Evolutionary conservation across 2,113 vertebrate species (phyloP).

Genomic region (Thamnaconus septentrionalis): DNA sequence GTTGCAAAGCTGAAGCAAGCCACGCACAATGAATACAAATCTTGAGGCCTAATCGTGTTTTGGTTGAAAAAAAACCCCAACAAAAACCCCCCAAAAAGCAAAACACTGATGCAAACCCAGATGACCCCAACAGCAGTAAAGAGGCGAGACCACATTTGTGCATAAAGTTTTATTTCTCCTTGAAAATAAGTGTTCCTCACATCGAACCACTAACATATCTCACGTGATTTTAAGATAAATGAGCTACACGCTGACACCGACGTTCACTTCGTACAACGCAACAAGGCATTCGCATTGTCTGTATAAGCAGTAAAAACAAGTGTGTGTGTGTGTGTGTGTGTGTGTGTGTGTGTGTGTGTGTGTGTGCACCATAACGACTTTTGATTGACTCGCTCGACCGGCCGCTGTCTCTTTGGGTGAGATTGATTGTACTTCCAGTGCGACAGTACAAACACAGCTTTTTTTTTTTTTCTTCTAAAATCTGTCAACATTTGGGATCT

Average conservation of each 20-base stretch:
- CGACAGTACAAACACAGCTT: constrained; percentile 57
- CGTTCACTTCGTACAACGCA: constrained; percentile 51
- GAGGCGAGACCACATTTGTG: constrained; percentile 45
- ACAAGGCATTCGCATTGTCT: constrained; percentile 65
- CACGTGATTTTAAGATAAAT: constrained; percentile 56
- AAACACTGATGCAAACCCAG: neutral
- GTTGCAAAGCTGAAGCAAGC: constrained; percentile 7
- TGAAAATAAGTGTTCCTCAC: constrained; percentile 72
- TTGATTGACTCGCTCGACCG: constrained; percentile 21
- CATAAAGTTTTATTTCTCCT: constrained; percentile 73
- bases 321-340: too few species aligned
- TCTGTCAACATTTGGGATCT: constrained; percentile 38
- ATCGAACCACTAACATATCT: constrained; percentile 54
- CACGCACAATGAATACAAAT: constrained; percentile 8
- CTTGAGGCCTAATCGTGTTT: constrained; percentile 4
- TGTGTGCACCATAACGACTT: constrained; percentile 18
- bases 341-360: neutral
- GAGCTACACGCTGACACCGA: constrained; percentile 60
- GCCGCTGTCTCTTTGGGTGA: constrained; percentile 58
- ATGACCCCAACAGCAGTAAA: constrained; percentile 4
- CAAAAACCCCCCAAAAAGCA: neutral
- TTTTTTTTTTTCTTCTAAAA: constrained; percentile 22
- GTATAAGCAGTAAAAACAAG: constrained; percentile 39
- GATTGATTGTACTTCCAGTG: constrained; percentile 63
- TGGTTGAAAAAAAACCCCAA: too few species aligned